Percentiles rank a stretch among this genome's conserved stretches.
Evolutionary conservation across 2,113 vertebrate genomes (phyloP).

Genomic region (Cyanoramphus novaezelandiae): DNA sequence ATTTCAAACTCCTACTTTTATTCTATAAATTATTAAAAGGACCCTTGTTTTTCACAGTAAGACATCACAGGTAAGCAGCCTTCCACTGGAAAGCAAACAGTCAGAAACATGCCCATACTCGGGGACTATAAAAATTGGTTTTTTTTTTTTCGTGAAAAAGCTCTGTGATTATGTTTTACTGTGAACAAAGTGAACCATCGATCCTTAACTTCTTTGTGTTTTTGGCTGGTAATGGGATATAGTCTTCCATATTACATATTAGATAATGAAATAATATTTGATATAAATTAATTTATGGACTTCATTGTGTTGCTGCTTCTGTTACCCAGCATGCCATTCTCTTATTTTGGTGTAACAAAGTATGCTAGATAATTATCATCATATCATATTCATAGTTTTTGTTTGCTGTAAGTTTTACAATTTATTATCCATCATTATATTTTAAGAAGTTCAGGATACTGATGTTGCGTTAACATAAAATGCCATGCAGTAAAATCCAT

Average conservation of each 20-base stretch:
- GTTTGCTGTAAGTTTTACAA: not conserved
- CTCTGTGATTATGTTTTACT: not conserved
- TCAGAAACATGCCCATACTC: not conserved
- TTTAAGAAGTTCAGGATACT: not conserved
- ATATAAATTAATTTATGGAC: not conserved
- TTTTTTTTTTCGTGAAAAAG: not conserved
- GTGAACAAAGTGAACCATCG: not conserved
- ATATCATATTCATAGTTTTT: not conserved
- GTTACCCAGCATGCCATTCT: fast-evolving
- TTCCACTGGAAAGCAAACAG: not conserved
- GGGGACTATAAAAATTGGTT: fast-evolving
- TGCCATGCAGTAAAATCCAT: not conserved
- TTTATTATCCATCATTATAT: not conserved
- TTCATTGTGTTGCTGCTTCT: not conserved
- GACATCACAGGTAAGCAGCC: not conserved
- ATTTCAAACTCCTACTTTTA: not conserved
- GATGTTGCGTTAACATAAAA: not conserved
- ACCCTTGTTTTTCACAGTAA: not conserved
- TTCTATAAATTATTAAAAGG: not conserved
- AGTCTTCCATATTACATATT: not conserved
- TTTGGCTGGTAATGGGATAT: not conserved
- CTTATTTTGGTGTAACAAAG: not conserved
- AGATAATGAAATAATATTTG: not conserved
- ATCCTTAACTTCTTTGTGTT: not conserved
- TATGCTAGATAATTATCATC: not conserved